Evolutionary conservation across 2,797 vertebrate genomes (phyloP).

Genomic region (Eidolon dupreanum): DNA sequence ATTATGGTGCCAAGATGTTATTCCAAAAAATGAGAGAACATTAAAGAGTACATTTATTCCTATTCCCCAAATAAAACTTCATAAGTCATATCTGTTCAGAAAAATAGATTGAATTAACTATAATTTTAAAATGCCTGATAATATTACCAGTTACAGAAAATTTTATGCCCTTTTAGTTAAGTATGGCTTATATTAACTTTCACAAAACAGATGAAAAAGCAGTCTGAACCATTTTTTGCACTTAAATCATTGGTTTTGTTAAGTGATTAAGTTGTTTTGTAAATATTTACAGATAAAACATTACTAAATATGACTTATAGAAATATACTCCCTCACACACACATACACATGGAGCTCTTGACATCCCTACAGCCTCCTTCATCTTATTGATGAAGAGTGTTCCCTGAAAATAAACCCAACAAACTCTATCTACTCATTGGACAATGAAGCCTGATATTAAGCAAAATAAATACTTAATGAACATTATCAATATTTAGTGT

Average conservation of each 20-base stretch:
- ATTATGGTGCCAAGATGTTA: not conserved
- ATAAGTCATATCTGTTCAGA: not conserved
- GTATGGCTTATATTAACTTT: not conserved
- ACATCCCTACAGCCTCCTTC: not conserved
- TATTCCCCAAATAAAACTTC: slow-evolving; percentile 24
- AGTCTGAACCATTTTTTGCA: not conserved
- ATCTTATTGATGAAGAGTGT: not conserved
- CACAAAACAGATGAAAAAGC: not conserved
- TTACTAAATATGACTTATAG: not conserved
- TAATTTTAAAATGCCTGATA: not conserved
- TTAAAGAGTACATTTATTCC: not conserved
- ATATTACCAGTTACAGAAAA: not conserved
- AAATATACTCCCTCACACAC: not conserved
- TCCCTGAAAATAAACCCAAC: slow-evolving; percentile 18
- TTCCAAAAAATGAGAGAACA: not conserved
- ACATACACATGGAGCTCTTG: not conserved
- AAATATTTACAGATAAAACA: not conserved
- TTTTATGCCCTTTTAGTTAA: not conserved
- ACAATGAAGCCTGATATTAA: not conserved
- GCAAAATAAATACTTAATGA: not conserved
- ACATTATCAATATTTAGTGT: slow-evolving; percentile 33
- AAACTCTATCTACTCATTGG: not conserved
- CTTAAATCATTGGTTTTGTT: not conserved
- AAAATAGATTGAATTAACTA: not conserved
- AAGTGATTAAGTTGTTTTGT: not conserved